Percentiles rank a stretch among this genome's conserved stretches.
Conservation (phyloP, 2,113 vertebrate species). For the Phainopepla nitens region DNA sequence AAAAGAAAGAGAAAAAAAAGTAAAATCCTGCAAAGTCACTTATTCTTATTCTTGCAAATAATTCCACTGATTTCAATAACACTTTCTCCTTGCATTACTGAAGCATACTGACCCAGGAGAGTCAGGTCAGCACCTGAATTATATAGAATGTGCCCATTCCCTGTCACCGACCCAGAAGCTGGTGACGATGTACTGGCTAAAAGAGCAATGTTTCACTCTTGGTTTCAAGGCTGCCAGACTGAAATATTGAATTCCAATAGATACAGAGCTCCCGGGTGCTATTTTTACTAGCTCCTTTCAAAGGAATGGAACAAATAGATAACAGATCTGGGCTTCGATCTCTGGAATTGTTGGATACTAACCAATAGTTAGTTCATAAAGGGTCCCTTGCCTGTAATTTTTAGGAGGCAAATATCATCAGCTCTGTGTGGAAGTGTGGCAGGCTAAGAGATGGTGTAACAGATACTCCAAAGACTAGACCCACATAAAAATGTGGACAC, state of each 20-base stretch:
- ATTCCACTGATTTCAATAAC: neutral
- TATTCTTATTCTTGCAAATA: neutral
- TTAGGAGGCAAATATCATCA: neutral
- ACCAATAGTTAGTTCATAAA: neutral
- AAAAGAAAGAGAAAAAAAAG: rapidly evolving
- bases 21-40: neutral
- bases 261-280: neutral
- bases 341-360: neutral
- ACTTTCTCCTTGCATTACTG: neutral
- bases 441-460: neutral
- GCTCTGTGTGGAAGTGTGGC: neutral
- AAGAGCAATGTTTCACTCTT: neutral
- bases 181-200: neutral
- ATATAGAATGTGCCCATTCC: neutral
- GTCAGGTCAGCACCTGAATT: neutral
- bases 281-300: constrained; percentile 19
- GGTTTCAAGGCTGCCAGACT: neutral
- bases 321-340: neutral
- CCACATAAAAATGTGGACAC: neutral
- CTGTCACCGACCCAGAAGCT: neutral
- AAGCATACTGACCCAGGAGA: neutral
- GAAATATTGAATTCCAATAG: constrained; percentile 30
- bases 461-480: neutral
- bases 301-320: neutral
- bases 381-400: neutral